Conservation (phyloP, 2,888 invertebrate species). For the Sphaeridia pumilis region DNA sequence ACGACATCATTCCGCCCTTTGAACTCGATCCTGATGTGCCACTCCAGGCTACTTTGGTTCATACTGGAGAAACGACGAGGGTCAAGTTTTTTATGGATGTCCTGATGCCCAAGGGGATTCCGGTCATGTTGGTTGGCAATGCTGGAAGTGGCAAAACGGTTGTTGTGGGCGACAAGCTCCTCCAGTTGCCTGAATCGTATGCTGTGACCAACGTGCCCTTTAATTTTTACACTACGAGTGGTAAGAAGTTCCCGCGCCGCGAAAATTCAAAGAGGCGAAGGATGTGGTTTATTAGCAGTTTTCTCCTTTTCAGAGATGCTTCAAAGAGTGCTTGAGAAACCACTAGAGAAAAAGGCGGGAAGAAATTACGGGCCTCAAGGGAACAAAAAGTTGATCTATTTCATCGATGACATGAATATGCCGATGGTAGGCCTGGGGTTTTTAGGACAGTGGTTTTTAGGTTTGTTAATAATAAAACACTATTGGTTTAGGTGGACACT, state of each 20-base stretch:
- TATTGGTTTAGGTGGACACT: constrained; percentile 52
- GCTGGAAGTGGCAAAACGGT: constrained; percentile 93
- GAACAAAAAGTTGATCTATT: constrained; percentile 82
- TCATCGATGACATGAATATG: constrained; percentile 97
- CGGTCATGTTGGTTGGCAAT: constrained; percentile 72
- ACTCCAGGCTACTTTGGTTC: constrained; percentile 79
- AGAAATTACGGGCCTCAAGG: constrained; percentile 93
- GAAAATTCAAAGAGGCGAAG: background rate
- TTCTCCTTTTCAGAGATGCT: constrained; percentile 59
- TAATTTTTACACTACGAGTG: constrained; percentile 87
- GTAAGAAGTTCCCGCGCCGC: constrained; percentile 7
- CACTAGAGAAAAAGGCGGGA: constrained; percentile 91
- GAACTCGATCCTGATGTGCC: constrained; percentile 85
- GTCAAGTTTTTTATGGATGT: constrained; percentile 79
- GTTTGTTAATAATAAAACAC: constrained; percentile 1
- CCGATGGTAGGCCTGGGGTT: constrained; percentile 56
- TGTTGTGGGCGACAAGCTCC: constrained; percentile 72
- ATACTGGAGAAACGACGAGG: constrained; percentile 84
- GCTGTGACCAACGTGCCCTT: constrained; percentile 85
- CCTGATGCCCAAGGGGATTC: constrained; percentile 73
- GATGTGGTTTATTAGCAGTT: constrained; percentile 8
- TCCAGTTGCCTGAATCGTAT: constrained; percentile 67
- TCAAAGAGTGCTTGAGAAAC: constrained; percentile 84
- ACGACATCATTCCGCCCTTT: constrained; percentile 76
- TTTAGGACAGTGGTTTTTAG: background rate